phyloP scores from a whole-genome alignment of 2,113 vertebrate genomes.

The Plotosus lineatus region DNA sequence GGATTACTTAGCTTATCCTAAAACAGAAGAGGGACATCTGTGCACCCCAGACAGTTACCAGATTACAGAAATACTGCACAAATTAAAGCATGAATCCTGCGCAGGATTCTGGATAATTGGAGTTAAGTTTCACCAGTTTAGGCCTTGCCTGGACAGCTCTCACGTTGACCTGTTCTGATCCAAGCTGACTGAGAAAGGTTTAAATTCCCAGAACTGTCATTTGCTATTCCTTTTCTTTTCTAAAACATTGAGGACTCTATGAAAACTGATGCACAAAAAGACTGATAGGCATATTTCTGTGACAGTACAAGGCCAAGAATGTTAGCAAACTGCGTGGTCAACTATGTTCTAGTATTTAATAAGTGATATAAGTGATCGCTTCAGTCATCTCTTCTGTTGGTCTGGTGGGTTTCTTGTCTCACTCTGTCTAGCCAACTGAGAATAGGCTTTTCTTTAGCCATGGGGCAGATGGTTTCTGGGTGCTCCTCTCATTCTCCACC shows the following conservation, averaged over 20 bases:
- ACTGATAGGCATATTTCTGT: background rate
- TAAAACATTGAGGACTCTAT: background rate
- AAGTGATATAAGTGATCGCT: background rate
- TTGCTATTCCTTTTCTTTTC: too few species aligned
- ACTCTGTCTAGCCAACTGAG: constrained; percentile 9
- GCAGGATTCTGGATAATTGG: constrained; percentile 10
- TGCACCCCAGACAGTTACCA: constrained; percentile 61
- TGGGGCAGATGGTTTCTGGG: constrained; percentile 31
- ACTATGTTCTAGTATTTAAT: constrained; percentile 14
- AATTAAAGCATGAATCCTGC: constrained; percentile 62
- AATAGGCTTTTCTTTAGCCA: constrained; percentile 3
- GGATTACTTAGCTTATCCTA: constrained; percentile 75
- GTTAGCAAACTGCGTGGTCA: background rate
- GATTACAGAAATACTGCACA: constrained; percentile 69
- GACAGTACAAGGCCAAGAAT: background rate
- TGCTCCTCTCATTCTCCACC: constrained; percentile 16
- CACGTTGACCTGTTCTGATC: constrained; percentile 16
- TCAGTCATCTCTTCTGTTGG: constrained; percentile 11
- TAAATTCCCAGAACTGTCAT: background rate
- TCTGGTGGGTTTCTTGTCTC: constrained; percentile 13
- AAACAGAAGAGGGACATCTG: constrained; percentile 75
- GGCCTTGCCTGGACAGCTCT: constrained; percentile 4
- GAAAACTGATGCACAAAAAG: background rate
- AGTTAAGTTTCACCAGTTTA: constrained; percentile 9
- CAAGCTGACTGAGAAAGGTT: background rate